Conservation (phyloP, 2,888 invertebrate species). For the Podotricha telesiphe region DNA sequence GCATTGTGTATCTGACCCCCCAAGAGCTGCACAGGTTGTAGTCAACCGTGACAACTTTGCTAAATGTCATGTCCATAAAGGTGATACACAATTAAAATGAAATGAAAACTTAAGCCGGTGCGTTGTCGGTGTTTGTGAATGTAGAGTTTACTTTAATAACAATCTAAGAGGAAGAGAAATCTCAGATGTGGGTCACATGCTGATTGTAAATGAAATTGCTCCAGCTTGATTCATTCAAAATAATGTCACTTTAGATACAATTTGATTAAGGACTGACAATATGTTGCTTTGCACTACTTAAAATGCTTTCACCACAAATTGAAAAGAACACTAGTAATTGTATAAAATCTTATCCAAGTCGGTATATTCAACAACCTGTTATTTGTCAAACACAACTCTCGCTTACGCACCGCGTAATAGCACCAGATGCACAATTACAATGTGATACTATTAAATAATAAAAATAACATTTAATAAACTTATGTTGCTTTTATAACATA, state of each 20-base stretch:
- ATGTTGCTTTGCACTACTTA: slow-evolving; percentile 31
- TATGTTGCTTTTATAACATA: slow-evolving; percentile 52
- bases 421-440: slow-evolving; percentile 58
- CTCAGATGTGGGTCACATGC: slow-evolving; percentile 83
- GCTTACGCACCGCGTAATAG: slow-evolving; percentile 67
- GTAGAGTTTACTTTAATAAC: slow-evolving; percentile 54
- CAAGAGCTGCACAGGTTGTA: slow-evolving; percentile 65
- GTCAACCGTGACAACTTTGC: slow-evolving; percentile 72
- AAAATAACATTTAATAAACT: slow-evolving; percentile 53
- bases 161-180: slow-evolving; percentile 79
- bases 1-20: slow-evolving; percentile 65
- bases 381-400: slow-evolving; percentile 78
- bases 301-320: slow-evolving; percentile 48
- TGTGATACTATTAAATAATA: slow-evolving; percentile 55
- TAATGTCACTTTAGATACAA: slow-evolving; percentile 45
- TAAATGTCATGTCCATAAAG: slow-evolving; percentile 58
- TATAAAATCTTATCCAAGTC: slow-evolving; percentile 75
- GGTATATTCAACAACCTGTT: slow-evolving; percentile 82
- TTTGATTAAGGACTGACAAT: slow-evolving; percentile 21
- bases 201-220: slow-evolving; percentile 69
- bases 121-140: slow-evolving; percentile 45
- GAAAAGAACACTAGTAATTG: slow-evolving; percentile 65
- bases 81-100: slow-evolving; percentile 43
- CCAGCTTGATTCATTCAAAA: slow-evolving; percentile 53
- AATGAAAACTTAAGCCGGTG: slow-evolving; percentile 31